These are phyloP conservation scores for Blennius ocellaris DNA, from an alignment of 2,113 vertebrate genomes.

Conservation along the genomic window DNA sequence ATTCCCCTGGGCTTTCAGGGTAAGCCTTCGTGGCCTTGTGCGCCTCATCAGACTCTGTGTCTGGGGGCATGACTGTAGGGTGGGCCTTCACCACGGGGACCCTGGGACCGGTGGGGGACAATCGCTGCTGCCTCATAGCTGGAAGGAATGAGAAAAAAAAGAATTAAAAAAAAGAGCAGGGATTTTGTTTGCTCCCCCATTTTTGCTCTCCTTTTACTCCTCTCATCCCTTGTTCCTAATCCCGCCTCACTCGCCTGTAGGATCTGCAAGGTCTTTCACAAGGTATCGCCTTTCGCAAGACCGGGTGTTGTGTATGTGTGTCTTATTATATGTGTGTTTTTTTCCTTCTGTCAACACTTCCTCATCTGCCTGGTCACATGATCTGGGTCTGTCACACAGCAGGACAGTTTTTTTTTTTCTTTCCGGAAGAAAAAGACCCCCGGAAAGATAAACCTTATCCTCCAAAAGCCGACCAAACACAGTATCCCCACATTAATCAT, in stretches of 20 bases:
- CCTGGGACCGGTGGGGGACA: conserved; percentile 78
- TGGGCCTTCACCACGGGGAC: conserved; percentile 80
- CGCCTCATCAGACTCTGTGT: conserved; percentile 79
- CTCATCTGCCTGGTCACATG: conserved; percentile 74
- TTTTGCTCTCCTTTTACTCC: conserved; percentile 25
- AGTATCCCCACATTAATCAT: neutral
- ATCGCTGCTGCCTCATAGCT: conserved; percentile 77
- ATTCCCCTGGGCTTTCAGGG: conserved; percentile 74
- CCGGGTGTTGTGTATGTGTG: conserved; percentile 43
- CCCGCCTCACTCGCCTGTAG: conserved; percentile 46
- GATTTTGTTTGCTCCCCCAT: conserved; percentile 62
- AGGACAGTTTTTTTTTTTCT: conserved; percentile 9
- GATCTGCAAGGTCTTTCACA: conserved; percentile 67
- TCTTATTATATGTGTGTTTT: conserved; percentile 46
- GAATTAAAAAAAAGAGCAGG: conserved; percentile 53
- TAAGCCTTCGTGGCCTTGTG: conserved; percentile 73
- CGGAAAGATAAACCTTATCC: conserved; percentile 29
- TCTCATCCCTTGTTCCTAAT: conserved; percentile 59
- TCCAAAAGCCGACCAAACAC: neutral
- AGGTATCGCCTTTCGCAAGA: conserved; percentile 78
- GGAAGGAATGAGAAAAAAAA: conserved; percentile 62
- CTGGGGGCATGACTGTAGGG: conserved; percentile 82
- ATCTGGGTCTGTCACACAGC: conserved; percentile 57
- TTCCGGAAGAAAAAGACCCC: conserved; percentile 29
- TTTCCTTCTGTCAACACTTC: conserved; percentile 72